Conservation (phyloP, 2,888 invertebrate species). For the Trachelus tabidus region DNA sequence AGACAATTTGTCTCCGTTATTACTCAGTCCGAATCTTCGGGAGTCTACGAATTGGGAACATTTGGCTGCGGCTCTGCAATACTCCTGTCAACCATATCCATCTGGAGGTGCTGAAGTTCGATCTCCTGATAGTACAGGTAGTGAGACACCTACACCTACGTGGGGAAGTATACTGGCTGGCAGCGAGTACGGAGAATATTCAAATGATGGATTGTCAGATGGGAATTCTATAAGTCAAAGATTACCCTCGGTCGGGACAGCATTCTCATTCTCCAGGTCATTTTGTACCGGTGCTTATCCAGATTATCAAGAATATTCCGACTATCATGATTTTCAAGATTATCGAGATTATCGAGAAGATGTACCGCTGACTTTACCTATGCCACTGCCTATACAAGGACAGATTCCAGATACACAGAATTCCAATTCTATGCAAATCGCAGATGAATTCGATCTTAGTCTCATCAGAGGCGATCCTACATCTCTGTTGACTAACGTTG, state of each 20-base stretch:
- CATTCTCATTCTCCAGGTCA: constrained; percentile 55
- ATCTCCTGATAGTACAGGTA: constrained; percentile 50
- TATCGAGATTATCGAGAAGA: constrained; percentile 26
- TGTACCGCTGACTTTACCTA: constrained; percentile 11
- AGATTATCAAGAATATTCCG: constrained; percentile 38
- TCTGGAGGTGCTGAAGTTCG: constrained; percentile 13
- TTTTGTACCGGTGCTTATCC: constrained; percentile 39
- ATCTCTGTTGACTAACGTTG: constrained; percentile 35
- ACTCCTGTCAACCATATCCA: constrained; percentile 36
- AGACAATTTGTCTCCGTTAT: constrained; percentile 31
- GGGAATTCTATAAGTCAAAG: constrained; percentile 27
- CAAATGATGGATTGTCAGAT: constrained; percentile 32
- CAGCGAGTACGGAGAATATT: constrained; percentile 43
- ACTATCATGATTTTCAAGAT: constrained; percentile 21
- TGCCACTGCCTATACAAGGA: not conserved
- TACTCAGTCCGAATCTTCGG: constrained; percentile 25
- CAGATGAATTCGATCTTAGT: constrained; percentile 60
- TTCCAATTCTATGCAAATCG: constrained; percentile 34
- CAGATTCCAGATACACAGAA: not conserved
- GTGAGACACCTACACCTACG: constrained; percentile 50
- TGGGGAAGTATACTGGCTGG: constrained; percentile 36
- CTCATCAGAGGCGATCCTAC: constrained; percentile 60
- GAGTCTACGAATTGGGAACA: constrained; percentile 52
- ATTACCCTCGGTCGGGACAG: constrained; percentile 52
- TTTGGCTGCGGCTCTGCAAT: constrained; percentile 46